Evolutionary conservation across 2,113 vertebrate genomes (phyloP).

Genomic region (Hemibagrus wyckioides): DNA sequence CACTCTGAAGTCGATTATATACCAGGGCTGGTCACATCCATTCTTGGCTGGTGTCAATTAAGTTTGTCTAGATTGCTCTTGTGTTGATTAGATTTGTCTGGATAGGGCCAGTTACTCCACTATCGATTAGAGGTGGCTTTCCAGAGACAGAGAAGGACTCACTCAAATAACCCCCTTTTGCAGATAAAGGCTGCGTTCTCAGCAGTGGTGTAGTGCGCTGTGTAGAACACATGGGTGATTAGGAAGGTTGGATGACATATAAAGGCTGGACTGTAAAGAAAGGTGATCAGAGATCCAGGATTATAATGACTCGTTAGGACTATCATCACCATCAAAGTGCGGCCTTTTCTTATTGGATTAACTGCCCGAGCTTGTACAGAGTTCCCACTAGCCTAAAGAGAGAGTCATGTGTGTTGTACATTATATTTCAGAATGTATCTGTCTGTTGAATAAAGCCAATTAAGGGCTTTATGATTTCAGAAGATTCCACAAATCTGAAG

Average conservation of each 20-base stretch:
- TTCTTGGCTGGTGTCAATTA: constrained; percentile 38
- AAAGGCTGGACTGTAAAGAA: constrained; percentile 26
- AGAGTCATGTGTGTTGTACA: background rate
- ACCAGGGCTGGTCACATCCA: constrained; percentile 22
- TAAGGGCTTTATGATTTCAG: background rate
- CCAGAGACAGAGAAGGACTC: constrained; percentile 7
- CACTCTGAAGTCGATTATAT: constrained; percentile 36
- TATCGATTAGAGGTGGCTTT: constrained; percentile 42
- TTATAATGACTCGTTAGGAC: background rate
- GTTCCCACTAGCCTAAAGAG: background rate
- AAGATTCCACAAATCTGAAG: background rate
- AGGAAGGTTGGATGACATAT: background rate
- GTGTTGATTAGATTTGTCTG: constrained; percentile 47
- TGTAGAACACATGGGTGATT: background rate
- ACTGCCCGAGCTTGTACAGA: background rate
- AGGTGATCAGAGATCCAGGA: constrained; percentile 39
- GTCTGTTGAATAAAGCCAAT: background rate
- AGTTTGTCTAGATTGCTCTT: constrained; percentile 36
- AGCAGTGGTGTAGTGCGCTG: background rate
- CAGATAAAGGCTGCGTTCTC: background rate
- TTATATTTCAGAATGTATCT: background rate
- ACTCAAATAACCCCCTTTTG: constrained; percentile 8
- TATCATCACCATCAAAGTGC: constrained; percentile 28
- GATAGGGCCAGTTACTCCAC: constrained; percentile 32
- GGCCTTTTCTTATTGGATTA: background rate